These are phyloP conservation scores for Psammodynastes pulverulentus DNA, from an alignment of 2,113 vertebrate species.

Conservation along the genomic window DNA sequence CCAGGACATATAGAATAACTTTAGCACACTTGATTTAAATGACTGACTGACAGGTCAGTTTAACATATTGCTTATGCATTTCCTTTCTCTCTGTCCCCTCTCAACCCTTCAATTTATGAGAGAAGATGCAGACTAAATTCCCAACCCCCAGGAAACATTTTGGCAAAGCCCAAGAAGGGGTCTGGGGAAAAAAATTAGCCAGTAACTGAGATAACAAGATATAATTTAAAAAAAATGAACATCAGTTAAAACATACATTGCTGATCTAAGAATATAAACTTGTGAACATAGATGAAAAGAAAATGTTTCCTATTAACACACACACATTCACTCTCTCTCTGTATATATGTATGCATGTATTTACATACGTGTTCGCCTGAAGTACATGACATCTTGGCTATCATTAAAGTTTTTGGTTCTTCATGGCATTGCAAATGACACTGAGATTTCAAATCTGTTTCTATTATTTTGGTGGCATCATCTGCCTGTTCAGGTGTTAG, in stretches of 20 bases:
- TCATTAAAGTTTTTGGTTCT: conserved; percentile 28
- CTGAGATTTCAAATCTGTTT: conserved; percentile 25
- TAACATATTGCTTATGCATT: background rate
- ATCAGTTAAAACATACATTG: background rate
- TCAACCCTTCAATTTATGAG: background rate
- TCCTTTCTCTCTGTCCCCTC: background rate
- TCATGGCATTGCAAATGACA: conserved; percentile 24
- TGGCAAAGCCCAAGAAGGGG: background rate
- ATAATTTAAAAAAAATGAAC: background rate
- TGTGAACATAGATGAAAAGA: background rate
- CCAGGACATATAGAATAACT: background rate
- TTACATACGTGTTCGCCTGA: conserved; percentile 45
- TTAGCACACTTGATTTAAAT: background rate
- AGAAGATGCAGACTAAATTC: background rate
- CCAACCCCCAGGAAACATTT: background rate
- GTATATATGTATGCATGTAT: background rate
- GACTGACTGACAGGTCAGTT: background rate
- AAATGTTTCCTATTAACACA: background rate
- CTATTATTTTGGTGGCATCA: conserved; percentile 51
- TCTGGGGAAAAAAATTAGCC: background rate
- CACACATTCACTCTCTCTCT: background rate
- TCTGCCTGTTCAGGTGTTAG: conserved; percentile 34
- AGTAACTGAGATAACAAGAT: background rate
- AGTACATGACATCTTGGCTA: conserved; percentile 23
- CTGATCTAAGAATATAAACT: background rate